Conservation (phyloP, 2,797 vertebrate genomes). For the Eulemur rubriventer region DNA sequence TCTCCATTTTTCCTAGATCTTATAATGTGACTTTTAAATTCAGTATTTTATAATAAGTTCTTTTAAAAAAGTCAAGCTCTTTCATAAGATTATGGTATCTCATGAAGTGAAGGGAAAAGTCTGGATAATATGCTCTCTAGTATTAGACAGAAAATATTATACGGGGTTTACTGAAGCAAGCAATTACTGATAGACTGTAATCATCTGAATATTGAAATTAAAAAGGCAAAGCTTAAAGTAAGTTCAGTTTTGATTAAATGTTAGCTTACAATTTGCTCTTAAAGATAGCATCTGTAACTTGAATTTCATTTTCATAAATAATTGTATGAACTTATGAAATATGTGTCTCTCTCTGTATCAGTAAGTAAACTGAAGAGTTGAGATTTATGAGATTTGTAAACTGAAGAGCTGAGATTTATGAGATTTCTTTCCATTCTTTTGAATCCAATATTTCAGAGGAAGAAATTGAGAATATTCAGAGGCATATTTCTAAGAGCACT, state of each 20-base stretch:
- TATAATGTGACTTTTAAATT: conserved; percentile 8
- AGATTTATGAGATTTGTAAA: neutral
- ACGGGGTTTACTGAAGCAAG: neutral
- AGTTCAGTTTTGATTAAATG: conserved; percentile 47
- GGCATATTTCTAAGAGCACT: conserved; percentile 9
- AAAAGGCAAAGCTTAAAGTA: conserved; percentile 45
- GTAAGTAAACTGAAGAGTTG: neutral
- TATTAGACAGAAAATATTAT: neutral
- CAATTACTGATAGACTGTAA: neutral
- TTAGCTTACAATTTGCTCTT: conserved; percentile 30
- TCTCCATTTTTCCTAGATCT: conserved; percentile 10
- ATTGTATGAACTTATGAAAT: neutral
- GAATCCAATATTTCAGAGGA: neutral
- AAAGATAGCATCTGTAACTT: conserved; percentile 7
- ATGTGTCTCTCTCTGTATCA: neutral
- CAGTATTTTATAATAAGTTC: conserved; percentile 4
- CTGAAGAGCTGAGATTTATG: neutral
- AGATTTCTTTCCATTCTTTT: conserved; percentile 13
- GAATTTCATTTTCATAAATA: conserved; percentile 39
- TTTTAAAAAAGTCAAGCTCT: conserved; percentile 8
- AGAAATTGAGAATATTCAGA: conserved; percentile 12
- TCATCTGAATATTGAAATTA: conserved; percentile 1
- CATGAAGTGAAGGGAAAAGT: neutral
- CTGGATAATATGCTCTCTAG: neutral
- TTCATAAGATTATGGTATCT: neutral